phyloP scores from a whole-genome alignment of 2,113 vertebrate species.

The Trematomus loennbergii region DNA sequence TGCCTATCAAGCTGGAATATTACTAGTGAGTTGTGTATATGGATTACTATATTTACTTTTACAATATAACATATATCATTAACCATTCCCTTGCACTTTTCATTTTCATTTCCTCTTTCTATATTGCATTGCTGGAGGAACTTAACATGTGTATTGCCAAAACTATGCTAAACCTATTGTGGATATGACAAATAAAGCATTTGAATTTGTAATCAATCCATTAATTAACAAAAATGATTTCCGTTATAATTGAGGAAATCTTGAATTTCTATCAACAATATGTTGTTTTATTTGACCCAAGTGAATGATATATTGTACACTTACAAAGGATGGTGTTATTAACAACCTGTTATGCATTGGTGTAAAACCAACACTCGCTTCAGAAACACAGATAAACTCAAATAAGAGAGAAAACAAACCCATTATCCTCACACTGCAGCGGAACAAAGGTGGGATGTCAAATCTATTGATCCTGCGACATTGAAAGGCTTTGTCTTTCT shows the following conservation, averaged over 20 bases:
- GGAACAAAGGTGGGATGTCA: slow-evolving; percentile 38
- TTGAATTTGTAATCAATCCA: background rate
- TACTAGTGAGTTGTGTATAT: no score
- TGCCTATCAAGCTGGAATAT: no score
- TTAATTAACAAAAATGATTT: background rate
- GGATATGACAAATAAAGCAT: no score
- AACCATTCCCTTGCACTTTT: no score
- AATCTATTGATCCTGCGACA: slow-evolving; percentile 62
- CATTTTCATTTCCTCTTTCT: no score
- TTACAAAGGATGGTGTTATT: background rate
- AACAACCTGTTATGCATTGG: background rate
- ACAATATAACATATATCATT: no score
- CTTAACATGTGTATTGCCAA: no score
- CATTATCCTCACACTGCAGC: background rate
- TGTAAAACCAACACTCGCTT: background rate
- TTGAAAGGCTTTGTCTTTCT: slow-evolving; percentile 54
- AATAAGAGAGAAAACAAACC: background rate
- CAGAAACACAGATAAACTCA: background rate
- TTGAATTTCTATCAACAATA: background rate
- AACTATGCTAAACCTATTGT: no score
- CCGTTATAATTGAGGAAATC: background rate
- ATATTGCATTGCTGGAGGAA: no score
- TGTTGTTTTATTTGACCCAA: background rate
- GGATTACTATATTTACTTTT: no score
- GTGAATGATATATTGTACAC: background rate